Evolutionary conservation across 2,797 vertebrate genomes (phyloP).

Genomic region (Dendrocincla tyrannina): DNA sequence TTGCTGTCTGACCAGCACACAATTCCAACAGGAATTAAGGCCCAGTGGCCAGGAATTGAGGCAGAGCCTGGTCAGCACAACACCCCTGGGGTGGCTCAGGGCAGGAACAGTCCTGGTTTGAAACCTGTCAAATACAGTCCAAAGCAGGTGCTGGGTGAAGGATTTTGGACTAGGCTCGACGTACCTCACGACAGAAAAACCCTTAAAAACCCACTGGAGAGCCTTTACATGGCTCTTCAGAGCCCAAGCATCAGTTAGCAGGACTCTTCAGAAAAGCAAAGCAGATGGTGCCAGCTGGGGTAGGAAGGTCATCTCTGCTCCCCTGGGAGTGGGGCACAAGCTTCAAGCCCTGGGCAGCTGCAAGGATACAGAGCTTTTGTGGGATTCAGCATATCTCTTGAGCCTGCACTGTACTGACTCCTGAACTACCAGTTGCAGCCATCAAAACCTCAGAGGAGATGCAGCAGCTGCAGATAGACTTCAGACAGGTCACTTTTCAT

Average conservation of each 20-base stretch:
- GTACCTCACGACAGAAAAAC: background rate
- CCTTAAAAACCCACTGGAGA: background rate
- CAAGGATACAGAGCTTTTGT: background rate
- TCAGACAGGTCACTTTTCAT: background rate
- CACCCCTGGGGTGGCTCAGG: background rate
- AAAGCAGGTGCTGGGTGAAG: fast-evolving
- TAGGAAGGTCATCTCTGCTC: background rate
- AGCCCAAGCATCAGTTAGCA: background rate
- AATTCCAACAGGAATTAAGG: background rate
- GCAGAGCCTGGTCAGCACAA: background rate
- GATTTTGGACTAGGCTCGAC: background rate
- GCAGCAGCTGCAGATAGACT: background rate
- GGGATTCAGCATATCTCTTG: background rate
- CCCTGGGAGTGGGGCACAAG: background rate
- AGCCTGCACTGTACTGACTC: background rate
- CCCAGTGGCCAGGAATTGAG: background rate
- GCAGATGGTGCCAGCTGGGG: background rate
- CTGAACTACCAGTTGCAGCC: background rate
- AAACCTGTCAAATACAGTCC: background rate
- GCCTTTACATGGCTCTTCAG: background rate
- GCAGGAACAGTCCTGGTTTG: background rate
- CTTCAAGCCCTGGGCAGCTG: background rate
- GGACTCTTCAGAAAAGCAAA: background rate
- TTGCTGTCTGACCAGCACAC: constrained; percentile 8
- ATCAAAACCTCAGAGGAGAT: background rate